Evolutionary conservation across 2,113 vertebrate genomes (phyloP), one percentile per base, ranked within the genome.

Genomic region (Hydropotes inermis): DNA sequence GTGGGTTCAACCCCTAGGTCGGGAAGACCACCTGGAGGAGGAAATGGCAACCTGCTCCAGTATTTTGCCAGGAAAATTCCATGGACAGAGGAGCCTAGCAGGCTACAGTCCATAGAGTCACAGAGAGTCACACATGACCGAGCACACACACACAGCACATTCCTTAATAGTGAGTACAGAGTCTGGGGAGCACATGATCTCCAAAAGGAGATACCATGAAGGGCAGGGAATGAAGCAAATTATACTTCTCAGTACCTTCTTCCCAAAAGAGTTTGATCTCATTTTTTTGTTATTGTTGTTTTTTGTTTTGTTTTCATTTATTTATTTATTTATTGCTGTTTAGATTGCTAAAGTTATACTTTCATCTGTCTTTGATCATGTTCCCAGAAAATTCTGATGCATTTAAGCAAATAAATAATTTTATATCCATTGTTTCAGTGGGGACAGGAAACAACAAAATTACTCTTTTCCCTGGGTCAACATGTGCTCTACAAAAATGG

Each of bases 331-430:
- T 39, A 23, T 70, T 39, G n/a, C 19, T 93, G 17, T 89, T 95
- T 96, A 79, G 84, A 94, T 94, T 84, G 54, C 55, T 96, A 96
- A 95, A 89, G 47, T 15, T 84, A 74, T 57, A 47, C 93, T 98
- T 97, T 90, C 90, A 93, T 95, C 97, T 96, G 97, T 61, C 90
- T 94, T 95, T 96, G 91, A 89, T 96, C 91, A 58, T 47, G 21
- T 98, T 97, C 79, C 96, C 82, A 95, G 88, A 96, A 96, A 96
- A 89, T 96, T 93, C 86, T 97, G 85, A 94, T 96, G 52, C 64
- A 97, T 93, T 92, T 97, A 97, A 97, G 36, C 67, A 93, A 97
- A 97, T 84, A 97, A 95, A 97, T 93, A 97, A 97, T 87, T 76
- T 64, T 96, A 50, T 47, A 92, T 91, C 33, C 83, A 14, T 70